These are phyloP conservation scores for Toxotes lorentzi DNA, from an alignment of 2,797 vertebrate species.

Conservation along the genomic window DNA sequence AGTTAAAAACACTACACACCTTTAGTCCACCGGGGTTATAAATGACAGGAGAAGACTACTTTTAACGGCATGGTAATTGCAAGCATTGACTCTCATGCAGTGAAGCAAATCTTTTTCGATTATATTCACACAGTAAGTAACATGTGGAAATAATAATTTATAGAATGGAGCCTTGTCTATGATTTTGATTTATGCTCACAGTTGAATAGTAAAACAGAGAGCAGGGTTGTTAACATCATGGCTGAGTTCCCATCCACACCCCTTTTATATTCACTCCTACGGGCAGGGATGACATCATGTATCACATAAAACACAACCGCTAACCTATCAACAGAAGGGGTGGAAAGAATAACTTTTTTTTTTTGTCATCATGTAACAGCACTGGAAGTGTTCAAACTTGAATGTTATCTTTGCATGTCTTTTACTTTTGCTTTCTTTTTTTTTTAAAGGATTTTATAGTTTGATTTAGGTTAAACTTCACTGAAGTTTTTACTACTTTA, in stretches of 20 bases:
- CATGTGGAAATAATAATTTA: neutral
- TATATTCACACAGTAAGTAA: neutral
- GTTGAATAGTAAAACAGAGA: neutral
- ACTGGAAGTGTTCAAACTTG: neutral
- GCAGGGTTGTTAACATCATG: conserved; percentile 6
- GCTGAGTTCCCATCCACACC: conserved; percentile 27
- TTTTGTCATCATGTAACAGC: neutral
- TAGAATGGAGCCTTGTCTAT: conserved; percentile 11
- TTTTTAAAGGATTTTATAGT: neutral
- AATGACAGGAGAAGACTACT: neutral
- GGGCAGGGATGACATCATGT: conserved; percentile 38
- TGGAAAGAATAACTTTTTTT: neutral
- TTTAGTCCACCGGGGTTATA: conserved; percentile 29
- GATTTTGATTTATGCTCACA: neutral
- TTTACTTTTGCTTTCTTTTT: neutral
- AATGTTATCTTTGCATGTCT: neutral
- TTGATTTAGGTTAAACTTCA: neutral
- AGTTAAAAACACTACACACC: conserved; percentile 21
- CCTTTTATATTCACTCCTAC: conserved; percentile 9
- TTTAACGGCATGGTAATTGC: neutral
- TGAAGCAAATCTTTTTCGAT: neutral
- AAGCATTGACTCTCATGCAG: neutral
- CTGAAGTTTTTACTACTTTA: neutral
- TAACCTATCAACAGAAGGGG: neutral
- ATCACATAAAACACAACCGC: neutral